Conservation (phyloP, 2,797 vertebrate genomes). For the Enteromius unitaeniatus region DNA sequence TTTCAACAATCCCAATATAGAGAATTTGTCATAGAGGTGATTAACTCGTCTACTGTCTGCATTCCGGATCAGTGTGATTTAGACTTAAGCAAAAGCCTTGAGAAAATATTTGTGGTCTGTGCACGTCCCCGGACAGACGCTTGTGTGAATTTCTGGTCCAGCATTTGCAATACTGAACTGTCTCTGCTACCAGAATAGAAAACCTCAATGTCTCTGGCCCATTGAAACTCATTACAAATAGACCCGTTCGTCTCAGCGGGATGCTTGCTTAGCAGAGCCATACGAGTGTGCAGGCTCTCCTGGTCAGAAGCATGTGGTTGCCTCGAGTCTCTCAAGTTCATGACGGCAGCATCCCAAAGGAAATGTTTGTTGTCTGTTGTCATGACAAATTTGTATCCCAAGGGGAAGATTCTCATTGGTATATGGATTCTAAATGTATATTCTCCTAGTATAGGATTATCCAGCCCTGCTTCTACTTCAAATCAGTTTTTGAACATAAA, state of each 20-base stretch:
- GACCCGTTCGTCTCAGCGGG: background rate
- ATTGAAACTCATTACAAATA: conserved; percentile 10
- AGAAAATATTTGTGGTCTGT: conserved; percentile 33
- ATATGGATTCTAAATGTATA: background rate
- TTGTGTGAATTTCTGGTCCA: conserved; percentile 5
- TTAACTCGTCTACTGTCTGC: conserved; percentile 21
- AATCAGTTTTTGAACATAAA: background rate
- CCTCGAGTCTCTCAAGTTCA: conserved; percentile 14
- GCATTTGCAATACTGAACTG: background rate
- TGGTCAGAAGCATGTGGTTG: background rate
- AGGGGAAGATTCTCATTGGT: conserved; percentile 19
- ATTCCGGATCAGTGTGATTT: conserved; percentile 32
- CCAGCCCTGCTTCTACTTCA: background rate
- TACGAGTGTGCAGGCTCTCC: background rate
- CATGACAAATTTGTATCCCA: background rate
- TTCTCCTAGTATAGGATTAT: background rate
- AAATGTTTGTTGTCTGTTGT: conserved; percentile 38
- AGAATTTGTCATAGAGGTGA: conserved; percentile 26
- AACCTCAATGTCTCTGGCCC: background rate
- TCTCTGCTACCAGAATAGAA: conserved; percentile 21
- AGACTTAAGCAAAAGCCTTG: conserved; percentile 7
- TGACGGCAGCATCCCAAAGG: conserved; percentile 20
- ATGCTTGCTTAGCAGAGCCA: background rate
- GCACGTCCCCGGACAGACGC: background rate
- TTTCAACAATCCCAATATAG: conserved; percentile 4